Base-by-base conservation (phyloP, 2,797 vertebrate species). In the Gymnothorax javanicus region DNA sequence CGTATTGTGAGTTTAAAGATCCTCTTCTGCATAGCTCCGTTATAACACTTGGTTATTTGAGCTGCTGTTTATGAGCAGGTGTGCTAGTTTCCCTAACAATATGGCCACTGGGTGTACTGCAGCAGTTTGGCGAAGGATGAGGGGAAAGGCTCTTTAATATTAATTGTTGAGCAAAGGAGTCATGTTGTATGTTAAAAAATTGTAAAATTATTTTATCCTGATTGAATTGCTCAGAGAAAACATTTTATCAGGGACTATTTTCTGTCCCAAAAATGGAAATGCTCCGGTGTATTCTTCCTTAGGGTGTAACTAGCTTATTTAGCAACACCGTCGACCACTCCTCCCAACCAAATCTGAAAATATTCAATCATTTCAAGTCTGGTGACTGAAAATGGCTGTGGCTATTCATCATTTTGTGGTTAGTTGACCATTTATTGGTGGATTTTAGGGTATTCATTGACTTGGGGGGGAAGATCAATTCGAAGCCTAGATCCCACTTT, bases 71-170 rank as follows among this genome's bases (percentile, higher is more conserved):
- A n/a, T n/a, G n/a, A n/a, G n/a, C n/a, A n/a, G n/a, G n/a, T n/a
- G n/a, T n/a, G n/a, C n/a, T n/a, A n/a, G n/a, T n/a, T n/a, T n/a
- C n/a, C n/a, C n/a, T n/a, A n/a, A n/a, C n/a, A n/a, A n/a, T n/a
- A n/a, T n/a, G n/a, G n/a, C n/a, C n/a, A n/a, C n/a, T n/a, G n/a
- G n/a, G n/a, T n/a, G n/a, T n/a, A n/a, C n/a, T n/a, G n/a, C n/a
- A n/a, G n/a, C n/a, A n/a, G 64, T 67, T 67, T 67, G 90, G 62
- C 11, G 17, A 58, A 58, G 57, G 62, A 23, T 23, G 20, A 6
- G 62, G 4, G n/a, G 7, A 64, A 23, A 23, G 4, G 59, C 59
- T 60, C 59, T 11, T 13, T 60, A 60, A 60, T 3, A 60, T 60
- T 13, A 13, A 60, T 60, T 60, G 59, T 60, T 20, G 20, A 64